Evolutionary conservation across 2,797 vertebrate genomes (phyloP).

Genomic region (Sparus aurata): DNA sequence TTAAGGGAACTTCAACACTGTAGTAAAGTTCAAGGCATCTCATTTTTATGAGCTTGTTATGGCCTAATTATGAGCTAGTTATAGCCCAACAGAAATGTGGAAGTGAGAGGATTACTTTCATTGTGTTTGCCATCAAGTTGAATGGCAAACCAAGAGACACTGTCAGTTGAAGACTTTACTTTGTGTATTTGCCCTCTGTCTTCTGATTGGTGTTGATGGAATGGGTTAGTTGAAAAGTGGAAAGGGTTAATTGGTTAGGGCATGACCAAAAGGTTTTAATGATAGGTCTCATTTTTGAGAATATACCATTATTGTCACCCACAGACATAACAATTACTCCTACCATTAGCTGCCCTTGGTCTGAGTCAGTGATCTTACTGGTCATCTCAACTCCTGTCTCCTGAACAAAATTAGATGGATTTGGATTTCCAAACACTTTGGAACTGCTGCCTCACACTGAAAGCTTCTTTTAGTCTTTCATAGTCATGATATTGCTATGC

Average conservation of each 20-base stretch:
- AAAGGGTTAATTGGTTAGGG: too few species aligned
- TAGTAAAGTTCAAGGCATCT: too few species aligned
- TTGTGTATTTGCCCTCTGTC: neutral
- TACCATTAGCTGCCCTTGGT: neutral
- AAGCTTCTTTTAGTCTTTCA: neutral
- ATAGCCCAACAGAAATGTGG: too few species aligned
- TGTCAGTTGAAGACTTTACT: neutral
- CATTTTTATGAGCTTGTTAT: too few species aligned
- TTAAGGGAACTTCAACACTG: neutral
- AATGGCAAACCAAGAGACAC: neutral
- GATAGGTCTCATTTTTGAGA: neutral
- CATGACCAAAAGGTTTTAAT: neutral
- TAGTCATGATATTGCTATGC: constrained; percentile 3
- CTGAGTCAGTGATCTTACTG: neutral
- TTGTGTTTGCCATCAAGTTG: too few species aligned
- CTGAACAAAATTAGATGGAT: constrained; percentile 12
- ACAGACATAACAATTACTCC: neutral
- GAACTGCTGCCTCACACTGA: neutral
- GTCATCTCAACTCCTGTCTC: neutral
- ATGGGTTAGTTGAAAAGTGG: neutral
- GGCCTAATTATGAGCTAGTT: too few species aligned
- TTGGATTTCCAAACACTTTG: constrained; percentile 6
- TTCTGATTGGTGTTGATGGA: neutral
- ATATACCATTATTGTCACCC: neutral
- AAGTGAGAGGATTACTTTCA: too few species aligned